Evolutionary conservation across 2,113 vertebrate genomes (phyloP).

Genomic region (Cariama cristata): DNA sequence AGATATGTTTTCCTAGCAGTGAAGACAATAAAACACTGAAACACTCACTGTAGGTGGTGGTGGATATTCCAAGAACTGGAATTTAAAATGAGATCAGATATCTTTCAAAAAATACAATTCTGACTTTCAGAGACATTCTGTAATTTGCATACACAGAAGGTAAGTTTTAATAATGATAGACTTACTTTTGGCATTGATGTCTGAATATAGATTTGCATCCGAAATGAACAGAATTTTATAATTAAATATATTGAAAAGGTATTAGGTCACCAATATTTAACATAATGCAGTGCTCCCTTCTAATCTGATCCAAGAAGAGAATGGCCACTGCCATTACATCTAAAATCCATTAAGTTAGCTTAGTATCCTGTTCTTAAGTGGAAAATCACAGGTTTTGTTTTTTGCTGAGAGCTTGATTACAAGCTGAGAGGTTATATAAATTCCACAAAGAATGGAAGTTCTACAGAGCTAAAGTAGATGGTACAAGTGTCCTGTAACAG

Average conservation of each 20-base stretch:
- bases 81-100: not conserved
- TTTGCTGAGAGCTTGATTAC: not conserved
- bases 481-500: accelerated
- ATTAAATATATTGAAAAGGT: not conserved
- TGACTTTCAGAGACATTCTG: not conserved
- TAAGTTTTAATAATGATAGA: not conserved
- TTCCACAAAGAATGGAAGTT: not conserved
- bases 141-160: not conserved
- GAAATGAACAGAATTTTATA: not conserved
- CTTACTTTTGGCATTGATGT: not conserved
- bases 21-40: not conserved
- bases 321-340: not conserved
- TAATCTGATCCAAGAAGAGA: not conserved
- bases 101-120: not conserved
- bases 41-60: not conserved
- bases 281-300: not conserved
- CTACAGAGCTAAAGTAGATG: not conserved
- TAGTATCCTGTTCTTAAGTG: not conserved
- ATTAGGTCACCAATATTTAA: not conserved
- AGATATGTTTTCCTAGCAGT: not conserved
- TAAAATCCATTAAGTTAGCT: not conserved
- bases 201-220: not conserved
- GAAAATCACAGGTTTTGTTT: not conserved
- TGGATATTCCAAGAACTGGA: not conserved
- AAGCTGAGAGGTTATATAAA: not conserved